Percentiles rank a stretch among this genome's conserved stretches.
These are phyloP conservation scores for Dryas iulia DNA, from an alignment of 1,140 invertebrate species.

Conservation along the genomic window DNA sequence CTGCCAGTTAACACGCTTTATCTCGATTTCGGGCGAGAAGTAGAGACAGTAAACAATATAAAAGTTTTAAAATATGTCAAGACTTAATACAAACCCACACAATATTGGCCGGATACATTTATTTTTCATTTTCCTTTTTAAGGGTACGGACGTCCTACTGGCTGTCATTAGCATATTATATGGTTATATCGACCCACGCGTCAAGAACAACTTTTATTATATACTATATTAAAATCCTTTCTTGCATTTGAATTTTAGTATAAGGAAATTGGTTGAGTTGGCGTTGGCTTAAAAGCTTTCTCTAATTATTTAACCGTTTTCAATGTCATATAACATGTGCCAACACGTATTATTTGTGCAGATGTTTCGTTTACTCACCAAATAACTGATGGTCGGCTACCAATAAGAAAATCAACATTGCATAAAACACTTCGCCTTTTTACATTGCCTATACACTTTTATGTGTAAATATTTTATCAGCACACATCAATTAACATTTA, in stretches of 20 bases:
- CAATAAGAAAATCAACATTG: conserved; percentile 47
- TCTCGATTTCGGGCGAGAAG: too few relatives aligned
- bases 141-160: conserved; percentile 70
- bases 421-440: conserved; percentile 35
- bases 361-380: conserved; percentile 60
- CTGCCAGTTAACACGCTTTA: too few relatives aligned
- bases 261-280: conserved; percentile 4
- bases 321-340: conserved; percentile 23
- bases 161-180: conserved; percentile 66
- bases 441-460: conserved; percentile 2
- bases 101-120: conserved; percentile 64
- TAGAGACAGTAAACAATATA: conserved; percentile 7
- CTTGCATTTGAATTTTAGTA: conserved; percentile 13
- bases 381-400: conserved; percentile 46
- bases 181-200: conserved; percentile 51
- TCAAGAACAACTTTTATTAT: conserved; percentile 22
- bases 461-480: not conserved
- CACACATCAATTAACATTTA: not conserved
- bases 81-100: conserved; percentile 52
- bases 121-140: conserved; percentile 69
- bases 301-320: conserved; percentile 10
- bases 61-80: conserved; percentile 34
- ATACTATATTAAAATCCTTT: conserved; percentile 20
- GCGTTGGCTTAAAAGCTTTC: not conserved
- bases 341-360: conserved; percentile 51